phyloP scores from a whole-genome alignment of 2,113 vertebrate genomes.

The Girardinichthys multiradiatus region DNA sequence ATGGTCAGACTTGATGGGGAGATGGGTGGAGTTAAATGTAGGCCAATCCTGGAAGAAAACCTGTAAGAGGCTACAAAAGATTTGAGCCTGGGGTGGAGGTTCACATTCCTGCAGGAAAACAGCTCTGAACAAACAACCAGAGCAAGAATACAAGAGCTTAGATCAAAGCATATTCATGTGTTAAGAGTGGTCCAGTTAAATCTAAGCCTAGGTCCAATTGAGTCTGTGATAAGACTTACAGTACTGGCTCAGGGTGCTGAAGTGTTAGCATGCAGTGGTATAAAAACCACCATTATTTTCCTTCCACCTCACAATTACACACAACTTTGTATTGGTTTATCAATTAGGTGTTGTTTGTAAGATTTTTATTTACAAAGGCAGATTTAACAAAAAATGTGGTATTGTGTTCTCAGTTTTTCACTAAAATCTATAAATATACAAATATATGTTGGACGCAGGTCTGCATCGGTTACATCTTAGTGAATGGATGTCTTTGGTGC shows the following conservation, averaged over 20 bases:
- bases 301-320: not conserved
- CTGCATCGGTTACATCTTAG: too few relatives aligned
- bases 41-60: not conserved
- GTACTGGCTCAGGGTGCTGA: too few relatives aligned
- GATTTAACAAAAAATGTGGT: not conserved
- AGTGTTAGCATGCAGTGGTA: not conserved
- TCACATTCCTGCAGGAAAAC: too few relatives aligned
- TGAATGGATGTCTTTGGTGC: too few relatives aligned
- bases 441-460: too few relatives aligned
- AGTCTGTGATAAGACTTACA: not conserved
- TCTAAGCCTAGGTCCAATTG: not conserved
- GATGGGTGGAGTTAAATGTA: not conserved
- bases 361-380: not conserved
- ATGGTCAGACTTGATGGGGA: not conserved
- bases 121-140: too few relatives aligned
- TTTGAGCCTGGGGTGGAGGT: not conserved
- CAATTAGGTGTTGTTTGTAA: not conserved
- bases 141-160: too few relatives aligned
- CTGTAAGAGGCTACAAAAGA: not conserved
- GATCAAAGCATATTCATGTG: not conserved
- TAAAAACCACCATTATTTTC: not conserved
- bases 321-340: not conserved
- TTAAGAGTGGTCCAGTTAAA: not conserved
- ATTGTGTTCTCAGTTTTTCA: too few relatives aligned
- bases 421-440: too few relatives aligned